phyloP scores from a whole-genome alignment of 2,113 vertebrate species.

The Tonatia bakeri region DNA sequence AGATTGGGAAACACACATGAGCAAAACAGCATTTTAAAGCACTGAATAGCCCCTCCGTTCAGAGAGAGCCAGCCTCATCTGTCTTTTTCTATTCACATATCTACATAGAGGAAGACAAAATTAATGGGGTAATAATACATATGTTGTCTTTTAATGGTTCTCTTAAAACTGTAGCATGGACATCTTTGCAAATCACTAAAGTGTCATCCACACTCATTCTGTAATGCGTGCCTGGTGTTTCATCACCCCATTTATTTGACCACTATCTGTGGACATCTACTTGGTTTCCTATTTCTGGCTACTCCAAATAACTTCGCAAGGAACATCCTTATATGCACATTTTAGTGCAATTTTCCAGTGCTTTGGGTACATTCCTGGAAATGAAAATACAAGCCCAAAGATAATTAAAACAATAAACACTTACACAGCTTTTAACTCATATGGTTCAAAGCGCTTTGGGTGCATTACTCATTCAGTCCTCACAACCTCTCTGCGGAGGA shows the following conservation, averaged over 20 bases:
- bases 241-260: neutral
- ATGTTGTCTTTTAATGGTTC: neutral
- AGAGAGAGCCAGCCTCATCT: neutral
- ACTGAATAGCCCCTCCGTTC: neutral
- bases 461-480: neutral
- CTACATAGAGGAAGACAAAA: neutral
- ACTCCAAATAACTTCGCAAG: constrained; percentile 20
- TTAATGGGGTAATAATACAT: neutral
- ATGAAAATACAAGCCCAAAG: constrained; percentile 30
- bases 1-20: neutral
- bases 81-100: neutral
- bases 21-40: neutral
- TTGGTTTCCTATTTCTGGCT: constrained; percentile 19
- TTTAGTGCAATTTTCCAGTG: constrained; percentile 4
- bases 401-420: constrained; percentile 55
- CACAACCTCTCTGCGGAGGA: neutral
- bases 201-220: neutral
- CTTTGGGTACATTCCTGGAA: constrained; percentile 27
- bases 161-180: neutral
- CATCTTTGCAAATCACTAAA: neutral
- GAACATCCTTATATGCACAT: constrained; percentile 38
- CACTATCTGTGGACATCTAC: neutral
- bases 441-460: neutral
- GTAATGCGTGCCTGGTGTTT: neutral
- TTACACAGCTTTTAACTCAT: neutral